Base-by-base conservation (phyloP, 1,140 invertebrate genomes). In the Trichonephila clavata region DNA sequence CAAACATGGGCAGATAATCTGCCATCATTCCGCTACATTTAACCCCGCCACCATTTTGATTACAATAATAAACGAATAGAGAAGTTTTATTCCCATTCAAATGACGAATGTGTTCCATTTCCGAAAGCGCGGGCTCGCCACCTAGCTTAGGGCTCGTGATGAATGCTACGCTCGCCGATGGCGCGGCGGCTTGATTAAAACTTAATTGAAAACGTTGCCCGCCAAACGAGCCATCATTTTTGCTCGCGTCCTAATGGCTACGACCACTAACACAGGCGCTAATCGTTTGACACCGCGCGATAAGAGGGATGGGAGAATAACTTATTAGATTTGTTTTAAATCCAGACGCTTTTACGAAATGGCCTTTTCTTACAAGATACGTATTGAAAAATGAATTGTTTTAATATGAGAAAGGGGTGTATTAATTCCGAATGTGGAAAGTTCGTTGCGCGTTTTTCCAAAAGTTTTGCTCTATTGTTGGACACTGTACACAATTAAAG, bases 201-300 rank as follows among this genome's bases (percentile, higher is more conserved):
- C 87, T 89, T 89, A 89, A 89, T 89, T 89, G 87, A 77, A 89
- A 89, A 68, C 39, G 87, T n/a, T 89, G 65, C 65, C 32, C 13
- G 59, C 59, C 63, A 86, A 86, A 86, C 84, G 24, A 87, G 86
- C 50, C 59, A 87, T 87, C 59, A 87, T 87, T 63, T 87, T 87
- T 87, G 86, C 86, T 27, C 14, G 24, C 43, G 83, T 57, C 24
- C 10, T 59, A 59, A 86, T 86, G 84, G 84, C 80, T 20, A 8
- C n/a, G 24, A 21, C 80, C 32, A 2, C 83, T 18, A 59, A 24
- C 57, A 43, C 21, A 20, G 13, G 50, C 43, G 24, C 83, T 84
- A 84, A 84, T 84, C 83, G 83, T 39, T 77, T 77, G 71, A 77
- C 71, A 39, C 71, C 27, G 24, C 24, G 27, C 18, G 27, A 7